phyloP scores from a whole-genome alignment of 92 coral and sea anemone genomes.

The Chrysogorgia sp. region DNA sequence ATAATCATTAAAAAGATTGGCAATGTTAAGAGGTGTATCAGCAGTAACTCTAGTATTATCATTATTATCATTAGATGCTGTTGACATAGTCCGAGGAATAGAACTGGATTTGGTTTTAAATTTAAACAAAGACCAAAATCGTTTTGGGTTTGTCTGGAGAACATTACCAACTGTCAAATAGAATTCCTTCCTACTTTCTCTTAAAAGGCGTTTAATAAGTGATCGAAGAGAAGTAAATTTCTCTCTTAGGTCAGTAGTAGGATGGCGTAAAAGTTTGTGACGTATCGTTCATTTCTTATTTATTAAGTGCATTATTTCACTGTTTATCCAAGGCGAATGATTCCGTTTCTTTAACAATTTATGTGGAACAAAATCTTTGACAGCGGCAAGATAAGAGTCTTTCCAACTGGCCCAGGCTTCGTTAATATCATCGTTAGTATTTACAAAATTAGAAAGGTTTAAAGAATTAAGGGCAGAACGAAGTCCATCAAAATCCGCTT shows the following conservation, averaged over 20 bases:
- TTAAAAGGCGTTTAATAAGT: not conserved
- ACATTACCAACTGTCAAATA: not conserved
- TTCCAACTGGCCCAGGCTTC: not conserved
- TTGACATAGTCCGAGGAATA: slow-evolving; percentile 1
- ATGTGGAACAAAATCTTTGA: not conserved
- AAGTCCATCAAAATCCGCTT: too few species aligned
- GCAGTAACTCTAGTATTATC: too few species aligned
- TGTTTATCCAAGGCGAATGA: not conserved
- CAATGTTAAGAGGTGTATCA: too few species aligned
- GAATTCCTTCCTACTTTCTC: not conserved
- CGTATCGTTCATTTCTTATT: not conserved
- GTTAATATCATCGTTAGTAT: not conserved
- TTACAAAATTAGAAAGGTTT: too few species aligned
- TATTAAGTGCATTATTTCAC: not conserved
- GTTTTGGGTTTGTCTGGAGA: not conserved
- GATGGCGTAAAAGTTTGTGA: not conserved
- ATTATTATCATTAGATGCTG: slow-evolving; percentile 9
- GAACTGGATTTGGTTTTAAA: not conserved
- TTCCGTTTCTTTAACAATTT: not conserved
- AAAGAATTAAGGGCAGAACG: too few species aligned
- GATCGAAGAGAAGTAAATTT: not conserved
- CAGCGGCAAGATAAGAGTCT: not conserved
- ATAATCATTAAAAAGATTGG: too few species aligned
- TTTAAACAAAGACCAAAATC: not conserved
- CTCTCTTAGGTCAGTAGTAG: not conserved